Percentiles rank a stretch among this genome's conserved stretches.
These are phyloP conservation scores for Tor tambroides DNA, from an alignment of 2,113 vertebrate genomes.

Conservation along the genomic window DNA sequence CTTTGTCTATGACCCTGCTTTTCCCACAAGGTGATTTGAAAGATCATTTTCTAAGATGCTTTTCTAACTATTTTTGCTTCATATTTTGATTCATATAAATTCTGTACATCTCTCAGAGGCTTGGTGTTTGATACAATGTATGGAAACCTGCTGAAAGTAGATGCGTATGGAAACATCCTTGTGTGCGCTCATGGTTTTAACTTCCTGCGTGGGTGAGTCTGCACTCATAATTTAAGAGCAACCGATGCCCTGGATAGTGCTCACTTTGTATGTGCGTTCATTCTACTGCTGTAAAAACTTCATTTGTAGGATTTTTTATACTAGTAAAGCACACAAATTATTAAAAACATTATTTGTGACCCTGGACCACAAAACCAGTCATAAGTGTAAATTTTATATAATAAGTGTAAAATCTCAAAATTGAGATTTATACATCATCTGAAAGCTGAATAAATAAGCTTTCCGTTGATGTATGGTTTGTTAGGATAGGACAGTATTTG, in stretches of 20 bases:
- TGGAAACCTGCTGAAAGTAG: constrained; percentile 97
- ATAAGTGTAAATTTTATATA: too few relatives aligned
- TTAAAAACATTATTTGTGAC: background rate
- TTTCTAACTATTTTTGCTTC: background rate
- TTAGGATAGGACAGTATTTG: too few relatives aligned
- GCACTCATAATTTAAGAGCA: background rate
- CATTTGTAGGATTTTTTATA: background rate
- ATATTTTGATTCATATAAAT: background rate
- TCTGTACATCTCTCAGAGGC: constrained; percentile 78
- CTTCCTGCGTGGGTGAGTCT: constrained; percentile 94
- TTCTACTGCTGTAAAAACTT: background rate
- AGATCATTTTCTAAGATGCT: background rate
- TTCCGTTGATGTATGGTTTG: too few relatives aligned
- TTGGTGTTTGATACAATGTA: constrained; percentile 96
- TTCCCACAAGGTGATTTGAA: constrained; percentile 92
- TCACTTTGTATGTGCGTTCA: background rate
- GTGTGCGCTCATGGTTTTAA: constrained; percentile 98
- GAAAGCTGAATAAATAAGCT: too few relatives aligned
- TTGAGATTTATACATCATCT: too few relatives aligned
- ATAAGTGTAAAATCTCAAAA: too few relatives aligned
- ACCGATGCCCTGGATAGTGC: background rate
- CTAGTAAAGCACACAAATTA: background rate
- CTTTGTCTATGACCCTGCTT: constrained; percentile 96
- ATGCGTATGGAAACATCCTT: constrained; percentile 96
- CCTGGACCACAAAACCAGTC: too few relatives aligned